Conservation (phyloP, 2,888 invertebrate species). For the Drosophila fulvimacula region DNA sequence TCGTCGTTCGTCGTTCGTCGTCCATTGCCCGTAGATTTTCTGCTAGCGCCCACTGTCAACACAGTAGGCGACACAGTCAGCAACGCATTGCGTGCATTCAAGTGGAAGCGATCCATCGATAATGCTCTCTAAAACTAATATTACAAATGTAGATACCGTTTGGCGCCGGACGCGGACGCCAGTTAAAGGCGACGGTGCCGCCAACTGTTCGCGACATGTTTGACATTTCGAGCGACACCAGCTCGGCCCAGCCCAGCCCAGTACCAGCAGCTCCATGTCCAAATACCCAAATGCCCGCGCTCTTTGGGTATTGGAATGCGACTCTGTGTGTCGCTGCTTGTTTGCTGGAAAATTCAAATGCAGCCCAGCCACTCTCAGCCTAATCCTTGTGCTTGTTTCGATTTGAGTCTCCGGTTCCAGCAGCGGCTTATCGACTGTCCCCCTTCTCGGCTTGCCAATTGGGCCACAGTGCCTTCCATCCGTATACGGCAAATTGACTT, state of each 20-base stretch:
- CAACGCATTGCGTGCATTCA: slow-evolving; percentile 65
- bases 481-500: slow-evolving; percentile 51
- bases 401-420: slow-evolving; percentile 36
- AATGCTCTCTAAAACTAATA: slow-evolving; percentile 82
- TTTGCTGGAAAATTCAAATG: slow-evolving; percentile 75
- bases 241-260: slow-evolving; percentile 18
- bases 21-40: slow-evolving; percentile 35
- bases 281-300: slow-evolving; percentile 37
- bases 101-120: slow-evolving; percentile 82
- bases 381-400: slow-evolving; percentile 76
- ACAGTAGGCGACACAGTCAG: slow-evolving; percentile 49
- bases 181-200: slow-evolving; percentile 79
- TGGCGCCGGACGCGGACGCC: slow-evolving; percentile 79
- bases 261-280: slow-evolving; percentile 28
- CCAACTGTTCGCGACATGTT: slow-evolving; percentile 83
- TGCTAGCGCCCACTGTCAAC: slow-evolving; percentile 47
- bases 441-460: slow-evolving; percentile 42
- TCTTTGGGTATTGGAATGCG: slow-evolving; percentile 63
- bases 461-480: slow-evolving; percentile 46
- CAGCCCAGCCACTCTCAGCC: slow-evolving; percentile 60
- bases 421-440: slow-evolving; percentile 25
- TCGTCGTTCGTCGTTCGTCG: not conserved
- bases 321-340: slow-evolving; percentile 50
- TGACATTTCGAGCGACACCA: slow-evolving; percentile 80
- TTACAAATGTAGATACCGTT: slow-evolving; percentile 80